phyloP scores from a whole-genome alignment of 2,797 vertebrate species.

The Carcharodon carcharias region DNA sequence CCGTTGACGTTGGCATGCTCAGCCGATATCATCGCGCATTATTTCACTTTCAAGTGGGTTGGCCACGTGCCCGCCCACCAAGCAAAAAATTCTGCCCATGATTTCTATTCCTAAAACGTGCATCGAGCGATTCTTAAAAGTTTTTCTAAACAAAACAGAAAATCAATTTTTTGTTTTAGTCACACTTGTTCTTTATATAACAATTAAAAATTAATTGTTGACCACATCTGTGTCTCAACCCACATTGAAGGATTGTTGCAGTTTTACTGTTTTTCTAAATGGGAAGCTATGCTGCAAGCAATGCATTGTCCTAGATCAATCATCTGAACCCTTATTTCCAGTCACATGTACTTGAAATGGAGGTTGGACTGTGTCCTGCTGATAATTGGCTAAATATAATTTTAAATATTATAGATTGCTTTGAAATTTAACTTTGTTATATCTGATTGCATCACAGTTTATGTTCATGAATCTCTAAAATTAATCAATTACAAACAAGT shows the following conservation, averaged over 20 bases:
- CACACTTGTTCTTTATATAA: not conserved
- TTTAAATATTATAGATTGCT: not conserved
- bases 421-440: not conserved
- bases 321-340: not conserved
- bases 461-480: not conserved
- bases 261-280: not conserved
- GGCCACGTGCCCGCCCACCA: too few relatives aligned
- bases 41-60: too few relatives aligned
- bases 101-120: not conserved
- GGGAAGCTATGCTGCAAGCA: not conserved
- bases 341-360: not conserved
- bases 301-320: not conserved
- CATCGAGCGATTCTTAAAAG: not conserved
- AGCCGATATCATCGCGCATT: too few relatives aligned
- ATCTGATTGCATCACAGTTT: not conserved
- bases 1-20: too few relatives aligned
- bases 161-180: not conserved
- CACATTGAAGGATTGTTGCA: not conserved
- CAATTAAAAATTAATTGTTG: not conserved
- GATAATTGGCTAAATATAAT: not conserved
- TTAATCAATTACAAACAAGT: not conserved
- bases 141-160: not conserved
- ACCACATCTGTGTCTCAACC: not conserved
- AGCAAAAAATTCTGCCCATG: not conserved
- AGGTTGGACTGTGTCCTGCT: not conserved